Evolutionary conservation across 2,113 vertebrate species (phyloP).

Genomic region (Tapirus terrestris): DNA sequence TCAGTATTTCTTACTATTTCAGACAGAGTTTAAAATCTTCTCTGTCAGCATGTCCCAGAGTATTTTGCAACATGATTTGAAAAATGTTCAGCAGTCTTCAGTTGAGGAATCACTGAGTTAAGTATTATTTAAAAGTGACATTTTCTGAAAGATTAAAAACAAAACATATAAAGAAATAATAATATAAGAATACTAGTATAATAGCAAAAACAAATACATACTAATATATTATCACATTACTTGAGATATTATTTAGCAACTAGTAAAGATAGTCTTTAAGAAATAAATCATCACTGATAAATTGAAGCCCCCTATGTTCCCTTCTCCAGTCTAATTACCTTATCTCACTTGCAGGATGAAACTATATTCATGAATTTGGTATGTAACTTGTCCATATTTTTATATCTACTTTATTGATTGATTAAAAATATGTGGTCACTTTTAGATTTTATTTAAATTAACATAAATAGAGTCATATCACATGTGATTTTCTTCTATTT

Average conservation of each 20-base stretch:
- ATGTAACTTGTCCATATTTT: neutral
- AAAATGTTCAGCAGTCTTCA: neutral
- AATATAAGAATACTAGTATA: neutral
- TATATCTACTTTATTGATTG: neutral
- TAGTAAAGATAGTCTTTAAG: neutral
- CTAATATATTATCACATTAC: neutral
- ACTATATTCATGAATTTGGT: neutral
- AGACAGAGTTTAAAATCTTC: neutral
- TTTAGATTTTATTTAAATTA: neutral
- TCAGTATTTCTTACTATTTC: neutral
- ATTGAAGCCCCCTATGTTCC: neutral
- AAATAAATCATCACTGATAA: neutral
- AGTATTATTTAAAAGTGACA: neutral
- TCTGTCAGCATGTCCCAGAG: neutral
- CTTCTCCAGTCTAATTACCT: neutral
- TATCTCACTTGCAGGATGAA: neutral
- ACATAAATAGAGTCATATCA: neutral
- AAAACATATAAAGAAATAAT: neutral
- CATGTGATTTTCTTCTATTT: neutral
- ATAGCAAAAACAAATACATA: neutral
- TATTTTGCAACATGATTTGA: neutral
- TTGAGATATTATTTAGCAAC: neutral
- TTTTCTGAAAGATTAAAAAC: neutral
- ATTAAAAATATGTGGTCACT: neutral
- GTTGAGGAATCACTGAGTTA: neutral